Evolutionary conservation across 2,797 vertebrate genomes (phyloP), one percentile per base, ranked within the genome.

Genomic region (Ceyx erithaca): DNA sequence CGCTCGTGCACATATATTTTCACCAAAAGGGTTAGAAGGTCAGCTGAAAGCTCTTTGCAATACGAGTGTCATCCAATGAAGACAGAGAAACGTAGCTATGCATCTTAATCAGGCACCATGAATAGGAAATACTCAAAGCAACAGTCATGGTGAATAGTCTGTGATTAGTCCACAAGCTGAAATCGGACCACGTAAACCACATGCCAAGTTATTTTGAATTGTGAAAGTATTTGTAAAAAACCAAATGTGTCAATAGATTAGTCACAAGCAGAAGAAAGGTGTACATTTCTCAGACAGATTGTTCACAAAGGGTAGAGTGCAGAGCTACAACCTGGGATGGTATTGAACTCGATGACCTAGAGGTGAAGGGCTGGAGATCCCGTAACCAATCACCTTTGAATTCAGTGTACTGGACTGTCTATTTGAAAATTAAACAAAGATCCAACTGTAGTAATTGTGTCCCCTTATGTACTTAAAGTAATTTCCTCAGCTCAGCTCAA

Each of bases 381-480:
- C 43, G 71, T 85, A 94, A 93, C 88, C 84, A 94, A 93, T 87
- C 90, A 92, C 83, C 88, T 90, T 83, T 80, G 87, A 85, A 94
- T 93, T 88, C 40, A 10, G 80, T 82, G 83, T 90, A 68, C 68
- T 41, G 62, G 71, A 88, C 68, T 88, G 78, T 89, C 90, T 93
- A 94, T 94, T 80, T 88, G 86, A 94, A 96, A 96, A 96, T 96
- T 96, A 95, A 95, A 94, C 86, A 92, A 94, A 92, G 91, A 90
- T 78, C 61, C 46, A 92, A 89, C 86, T 78, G 71, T 71, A 92
- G 90, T 93, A 93, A 93, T 96, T 96, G 85, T 92, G 86, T 93
- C 95, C 95, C 88, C 84, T 94, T 80, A 92, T 75, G 75, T 93
- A 92, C 90, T 93, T 93, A 95, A 81, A 96, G 90, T 90, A 87